Evolutionary conservation across 37 sponge, comb jelly and placozoan species (phyloP), one percentile per base, ranked within the genome.

Genomic region (Halichondria panicea): DNA sequence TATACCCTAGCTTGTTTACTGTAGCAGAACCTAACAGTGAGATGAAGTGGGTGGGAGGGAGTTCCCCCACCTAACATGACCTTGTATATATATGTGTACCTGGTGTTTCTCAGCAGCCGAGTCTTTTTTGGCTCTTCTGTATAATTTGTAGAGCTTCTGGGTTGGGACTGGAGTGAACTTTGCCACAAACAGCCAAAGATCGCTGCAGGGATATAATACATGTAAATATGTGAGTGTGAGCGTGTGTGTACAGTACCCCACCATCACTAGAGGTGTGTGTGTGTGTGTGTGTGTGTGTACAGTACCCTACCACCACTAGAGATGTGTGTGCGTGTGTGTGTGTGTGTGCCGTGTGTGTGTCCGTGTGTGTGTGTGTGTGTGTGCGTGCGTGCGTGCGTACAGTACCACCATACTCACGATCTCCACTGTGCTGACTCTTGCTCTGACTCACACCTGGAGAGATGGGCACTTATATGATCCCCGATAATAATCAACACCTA

Each of bases 111-210:
- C 54, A 15, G 52, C 52, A 58, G n/a, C 24, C 31, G 25, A 34
- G 40, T 55, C 59, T 32, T 58, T 69, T 48, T 58, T 70, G 8
- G 68, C 71, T 71, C 57, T 80, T 71, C 59, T 69, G 70, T 77
- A 92, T 31, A 73, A 66, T 66, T 80, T 90, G 66, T 80, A 67
- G 30, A 96, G 85, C 53, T 84, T 83, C 71, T 83, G 68, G 25
- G 94, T 58, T 50, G 78, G 66, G 27, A 56, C 70, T 34, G 80
- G 37, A 11, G 93, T 89, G 79, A 96, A 96, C 74, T 96, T 87
- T 48, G 97, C 82, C 63, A 96, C 97, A 83, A 96, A 96, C 32
- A 81, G 68, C 97, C 97, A 96, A 68, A 96, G 58, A 63, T 96
- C 87, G 72, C 96, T 96, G 68, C 30, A 76, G 54, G 54, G 25